Conservation (phyloP, 2,113 vertebrate species). For the Datnioides undecimradiatus region DNA sequence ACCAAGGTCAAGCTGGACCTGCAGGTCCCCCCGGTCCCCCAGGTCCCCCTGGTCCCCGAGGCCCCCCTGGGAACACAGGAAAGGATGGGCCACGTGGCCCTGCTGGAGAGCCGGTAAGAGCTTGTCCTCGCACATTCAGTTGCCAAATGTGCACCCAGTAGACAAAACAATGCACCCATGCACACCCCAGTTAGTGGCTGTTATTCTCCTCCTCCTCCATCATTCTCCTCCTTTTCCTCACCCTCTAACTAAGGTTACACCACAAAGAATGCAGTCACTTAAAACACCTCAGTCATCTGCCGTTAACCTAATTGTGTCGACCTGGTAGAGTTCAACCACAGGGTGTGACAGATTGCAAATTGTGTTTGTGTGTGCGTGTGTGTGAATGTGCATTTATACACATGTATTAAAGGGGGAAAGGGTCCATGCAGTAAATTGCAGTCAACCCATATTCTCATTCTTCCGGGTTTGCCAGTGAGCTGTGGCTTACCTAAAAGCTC, state of each 20-base stretch:
- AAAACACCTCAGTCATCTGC: conserved; percentile 51
- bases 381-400: conserved; percentile 29
- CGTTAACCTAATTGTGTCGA: conserved; percentile 19
- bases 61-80: conserved; percentile 94
- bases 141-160: neutral
- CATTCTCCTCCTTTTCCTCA: neutral
- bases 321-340: conserved; percentile 22
- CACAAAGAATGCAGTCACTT: conserved; percentile 29
- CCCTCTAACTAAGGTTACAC: conserved; percentile 26
- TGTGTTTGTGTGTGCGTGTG: conserved; percentile 14
- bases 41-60: conserved; percentile 90
- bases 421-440: conserved; percentile 47
- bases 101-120: conserved; percentile 89
- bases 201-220: conserved; percentile 12
- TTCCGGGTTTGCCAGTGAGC: conserved; percentile 58
- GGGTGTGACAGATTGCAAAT: conserved; percentile 28
- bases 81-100: conserved; percentile 93
- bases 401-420: conserved; percentile 26
- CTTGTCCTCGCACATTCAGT: neutral
- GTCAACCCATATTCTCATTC: conserved; percentile 57
- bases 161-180: conserved; percentile 4
- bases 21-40: conserved; percentile 91
- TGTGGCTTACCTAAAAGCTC: conserved; percentile 72
- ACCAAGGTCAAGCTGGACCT: conserved; percentile 91
- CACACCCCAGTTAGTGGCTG: neutral